A percentile compares a stretch with the other conserved stretches of the same genome.
phyloP scores from a whole-genome alignment of 2,797 vertebrate species.

The Percopsis omiscomaycus region DNA sequence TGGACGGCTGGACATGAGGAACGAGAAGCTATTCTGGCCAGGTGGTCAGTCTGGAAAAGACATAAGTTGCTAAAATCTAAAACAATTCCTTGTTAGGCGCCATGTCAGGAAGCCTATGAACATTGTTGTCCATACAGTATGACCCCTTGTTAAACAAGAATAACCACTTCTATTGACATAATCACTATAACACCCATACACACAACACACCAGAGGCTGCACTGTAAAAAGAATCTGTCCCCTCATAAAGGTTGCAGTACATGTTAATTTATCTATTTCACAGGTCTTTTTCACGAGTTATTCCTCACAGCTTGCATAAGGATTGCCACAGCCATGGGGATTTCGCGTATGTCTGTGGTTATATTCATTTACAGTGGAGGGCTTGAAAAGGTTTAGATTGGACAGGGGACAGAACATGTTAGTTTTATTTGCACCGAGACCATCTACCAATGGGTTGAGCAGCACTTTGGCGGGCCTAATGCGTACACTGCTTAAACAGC shows the following conservation, averaged over 20 bases:
- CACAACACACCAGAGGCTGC: not conserved
- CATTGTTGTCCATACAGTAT: not conserved
- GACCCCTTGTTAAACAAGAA: not conserved
- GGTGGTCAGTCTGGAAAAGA: constrained; percentile 17
- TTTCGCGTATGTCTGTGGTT: constrained; percentile 3
- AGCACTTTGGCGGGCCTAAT: constrained; percentile 39
- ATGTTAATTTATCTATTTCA: constrained; percentile 20
- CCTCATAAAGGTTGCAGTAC: constrained; percentile 16
- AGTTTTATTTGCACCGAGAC: constrained; percentile 46
- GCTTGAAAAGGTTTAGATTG: constrained; percentile 50
- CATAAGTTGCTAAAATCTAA: constrained; percentile 2
- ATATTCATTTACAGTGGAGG: constrained; percentile 31
- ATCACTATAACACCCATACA: not conserved
- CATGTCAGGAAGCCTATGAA: not conserved
- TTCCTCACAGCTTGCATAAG: constrained; percentile 20
- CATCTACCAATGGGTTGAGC: constrained; percentile 47
- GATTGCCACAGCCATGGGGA: constrained; percentile 38
- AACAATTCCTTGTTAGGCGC: not conserved
- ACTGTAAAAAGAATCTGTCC: constrained; percentile 20
- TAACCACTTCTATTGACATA: not conserved
- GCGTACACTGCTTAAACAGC: constrained; percentile 50
- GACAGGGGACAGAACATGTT: constrained; percentile 41
- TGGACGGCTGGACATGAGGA: constrained; percentile 33
- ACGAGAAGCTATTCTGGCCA: constrained; percentile 35
- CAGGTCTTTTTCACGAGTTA: constrained; percentile 28